Evolutionary conservation across 1,140 invertebrate species (phyloP).

Genomic region (Rhyacophila brunnea): DNA sequence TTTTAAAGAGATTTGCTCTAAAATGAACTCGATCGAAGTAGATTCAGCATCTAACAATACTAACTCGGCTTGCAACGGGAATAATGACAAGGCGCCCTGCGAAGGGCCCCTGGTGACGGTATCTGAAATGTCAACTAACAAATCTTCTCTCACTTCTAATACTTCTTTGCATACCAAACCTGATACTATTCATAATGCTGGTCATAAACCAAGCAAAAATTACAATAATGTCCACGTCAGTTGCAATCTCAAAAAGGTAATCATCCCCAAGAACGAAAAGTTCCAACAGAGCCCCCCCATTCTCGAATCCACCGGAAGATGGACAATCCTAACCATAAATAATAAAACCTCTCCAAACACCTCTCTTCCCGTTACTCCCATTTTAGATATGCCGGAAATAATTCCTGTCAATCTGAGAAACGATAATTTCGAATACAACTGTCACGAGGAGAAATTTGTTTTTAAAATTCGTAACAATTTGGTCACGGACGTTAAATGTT

Average conservation of each 20-base stretch:
- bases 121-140: conserved; percentile 49
- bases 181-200: conserved; percentile 7
- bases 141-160: conserved; percentile 43
- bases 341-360: conserved; percentile 22
- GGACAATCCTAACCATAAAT: conserved; percentile 33
- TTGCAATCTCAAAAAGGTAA: conserved; percentile 4
- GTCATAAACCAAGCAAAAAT: conserved; percentile 1
- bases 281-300: conserved; percentile 24
- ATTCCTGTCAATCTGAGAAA: conserved; percentile 19
- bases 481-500: conserved; percentile 3
- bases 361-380: conserved; percentile 17
- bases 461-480: conserved; percentile 25
- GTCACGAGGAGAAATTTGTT: conserved; percentile 24
- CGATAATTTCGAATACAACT: conserved; percentile 26
- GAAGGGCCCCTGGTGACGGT: conserved; percentile 55
- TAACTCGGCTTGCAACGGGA: conserved; percentile 15
- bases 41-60: conserved; percentile 25
- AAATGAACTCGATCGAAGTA: conserved; percentile 38
- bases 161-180: conserved; percentile 40
- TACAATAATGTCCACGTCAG: conserved; percentile 5
- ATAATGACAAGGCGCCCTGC: conserved; percentile 19
- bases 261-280: conserved; percentile 18
- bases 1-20: conserved; percentile 54
- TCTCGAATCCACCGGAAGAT: conserved; percentile 29
- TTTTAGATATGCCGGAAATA: conserved; percentile 24